Conservation (phyloP, 2,888 invertebrate species). For the Rotaria macrura region DNA sequence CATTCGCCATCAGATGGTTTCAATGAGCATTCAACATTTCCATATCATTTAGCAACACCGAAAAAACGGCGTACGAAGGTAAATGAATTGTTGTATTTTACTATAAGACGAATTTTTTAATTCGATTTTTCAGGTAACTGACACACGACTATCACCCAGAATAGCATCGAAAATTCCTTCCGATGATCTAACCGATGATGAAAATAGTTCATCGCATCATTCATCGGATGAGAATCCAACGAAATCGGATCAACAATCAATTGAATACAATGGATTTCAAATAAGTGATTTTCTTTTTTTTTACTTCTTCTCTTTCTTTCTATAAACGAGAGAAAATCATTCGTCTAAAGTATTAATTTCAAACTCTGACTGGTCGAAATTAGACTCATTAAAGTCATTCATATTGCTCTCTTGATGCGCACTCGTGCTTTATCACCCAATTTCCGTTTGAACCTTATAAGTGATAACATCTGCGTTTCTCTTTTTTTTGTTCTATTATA, state of each 20-base stretch:
- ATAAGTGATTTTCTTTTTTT: not conserved
- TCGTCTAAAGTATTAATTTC: not conserved
- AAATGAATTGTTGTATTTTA: not conserved
- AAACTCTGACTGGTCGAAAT: not conserved
- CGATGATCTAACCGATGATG: not conserved
- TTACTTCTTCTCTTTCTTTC: not conserved
- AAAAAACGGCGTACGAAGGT: conserved; percentile 14
- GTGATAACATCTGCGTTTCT: not conserved
- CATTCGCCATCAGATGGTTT: not conserved
- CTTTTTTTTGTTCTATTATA: not conserved
- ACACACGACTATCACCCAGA: conserved; percentile 2
- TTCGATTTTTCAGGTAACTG: not conserved
- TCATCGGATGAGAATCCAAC: not conserved
- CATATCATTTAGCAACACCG: not conserved
- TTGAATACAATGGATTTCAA: conserved; percentile 10
- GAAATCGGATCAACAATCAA: not conserved
- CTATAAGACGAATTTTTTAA: too few relatives aligned
- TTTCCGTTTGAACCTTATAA: not conserved
- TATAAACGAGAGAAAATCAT: not conserved
- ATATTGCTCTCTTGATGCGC: not conserved
- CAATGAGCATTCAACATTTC: not conserved
- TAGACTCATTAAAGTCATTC: not conserved
- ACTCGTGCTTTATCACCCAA: not conserved
- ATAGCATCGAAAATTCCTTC: not conserved
- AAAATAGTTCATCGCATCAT: not conserved